Base-by-base conservation (phyloP, 2,113 vertebrate species). In the Chinchilla lanigera region DNA sequence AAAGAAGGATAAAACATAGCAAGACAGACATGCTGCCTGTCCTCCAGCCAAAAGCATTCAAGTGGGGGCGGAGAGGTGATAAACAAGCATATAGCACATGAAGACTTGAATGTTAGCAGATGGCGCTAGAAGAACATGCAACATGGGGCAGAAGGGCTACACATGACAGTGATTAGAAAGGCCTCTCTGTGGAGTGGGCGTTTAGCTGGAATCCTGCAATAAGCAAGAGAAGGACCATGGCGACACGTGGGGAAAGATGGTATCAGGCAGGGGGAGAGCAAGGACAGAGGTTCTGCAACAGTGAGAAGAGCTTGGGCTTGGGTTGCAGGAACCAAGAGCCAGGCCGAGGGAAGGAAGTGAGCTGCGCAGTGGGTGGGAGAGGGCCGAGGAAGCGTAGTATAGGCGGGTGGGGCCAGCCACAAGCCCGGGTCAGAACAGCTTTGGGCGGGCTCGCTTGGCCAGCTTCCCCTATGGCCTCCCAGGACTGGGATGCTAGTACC, bases 401-500 rank as follows among this genome's bases (percentile, higher is more conserved):
- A 80, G 41, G 56, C 0, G 30, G 22, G 61, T 35, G 60, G 41
- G 13, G 54, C 33, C 3, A 16, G 47, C 61, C 71, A 24, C 50
- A 17, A 7, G 56, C 56, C 19, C 30, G 0, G 50, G 4, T 33
- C 2, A 24, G 14, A 50, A 65, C 67, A 16, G 12, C 73, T 78
- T 71, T 17, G n/a, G 56, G n/a, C 3, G 11, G 33, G n/a, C 88
- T 58, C 7, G 4, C 7, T 84, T 17, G 14, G 22, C 54, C 30
- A 2, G 14, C 47, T n/a, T 94, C 50, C 5, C 19, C 17, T 4
- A 13, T 9, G 33, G 35, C 75, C 14, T 71, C 63, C 26, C 30
- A 0, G 82, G 56, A 14, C 13, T 44, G 2, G n/a, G 24, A 30
- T 10, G 0, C 54, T 44, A 97, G 97, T 33, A 97, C 97, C 97